Conservation (phyloP, 1,140 invertebrate species). For the Hesperophylax magnus region DNA sequence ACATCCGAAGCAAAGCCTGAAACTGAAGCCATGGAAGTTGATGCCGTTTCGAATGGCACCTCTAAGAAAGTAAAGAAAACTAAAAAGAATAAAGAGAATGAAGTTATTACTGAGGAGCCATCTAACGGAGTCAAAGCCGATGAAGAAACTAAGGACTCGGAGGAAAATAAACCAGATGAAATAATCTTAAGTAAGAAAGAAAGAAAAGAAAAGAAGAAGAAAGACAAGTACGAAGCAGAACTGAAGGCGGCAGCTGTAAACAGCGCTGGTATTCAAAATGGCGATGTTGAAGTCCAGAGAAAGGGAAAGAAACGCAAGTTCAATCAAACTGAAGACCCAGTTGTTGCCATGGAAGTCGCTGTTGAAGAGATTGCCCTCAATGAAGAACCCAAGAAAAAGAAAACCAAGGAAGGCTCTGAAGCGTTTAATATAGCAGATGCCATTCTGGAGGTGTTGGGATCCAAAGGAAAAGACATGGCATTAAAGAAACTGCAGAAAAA, state of each 20-base stretch:
- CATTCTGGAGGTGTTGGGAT: constrained; percentile 41
- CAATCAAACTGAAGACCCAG: constrained; percentile 62
- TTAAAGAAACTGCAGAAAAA: constrained; percentile 55
- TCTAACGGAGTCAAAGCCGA: constrained; percentile 55
- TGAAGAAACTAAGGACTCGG: constrained; percentile 50
- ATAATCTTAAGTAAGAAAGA: constrained; percentile 70
- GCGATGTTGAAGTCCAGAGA: constrained; percentile 58
- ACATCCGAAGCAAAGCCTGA: constrained; percentile 17
- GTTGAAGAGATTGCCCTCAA: constrained; percentile 14
- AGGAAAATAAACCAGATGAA: constrained; percentile 60
- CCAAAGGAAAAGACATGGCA: constrained; percentile 48
- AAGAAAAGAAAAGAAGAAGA: constrained; percentile 71
- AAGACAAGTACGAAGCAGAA: constrained; percentile 68
- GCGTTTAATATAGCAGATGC: constrained; percentile 42
- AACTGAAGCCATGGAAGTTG: constrained; percentile 21
- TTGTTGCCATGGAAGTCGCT: constrained; percentile 15
- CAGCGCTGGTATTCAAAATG: constrained; percentile 48
- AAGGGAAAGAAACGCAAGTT: constrained; percentile 61
- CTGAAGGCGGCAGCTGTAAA: constrained; percentile 58
- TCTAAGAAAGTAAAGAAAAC: constrained; percentile 38
- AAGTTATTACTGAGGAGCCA: constrained; percentile 55
- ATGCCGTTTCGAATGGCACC: background rate
- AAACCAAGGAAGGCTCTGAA: constrained; percentile 47
- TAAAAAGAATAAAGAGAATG: constrained; percentile 53
- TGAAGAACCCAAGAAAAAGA: constrained; percentile 46